These are phyloP conservation scores for Odontophorus gujanensis DNA, from an alignment of 2,113 vertebrate species.

Conservation along the genomic window DNA sequence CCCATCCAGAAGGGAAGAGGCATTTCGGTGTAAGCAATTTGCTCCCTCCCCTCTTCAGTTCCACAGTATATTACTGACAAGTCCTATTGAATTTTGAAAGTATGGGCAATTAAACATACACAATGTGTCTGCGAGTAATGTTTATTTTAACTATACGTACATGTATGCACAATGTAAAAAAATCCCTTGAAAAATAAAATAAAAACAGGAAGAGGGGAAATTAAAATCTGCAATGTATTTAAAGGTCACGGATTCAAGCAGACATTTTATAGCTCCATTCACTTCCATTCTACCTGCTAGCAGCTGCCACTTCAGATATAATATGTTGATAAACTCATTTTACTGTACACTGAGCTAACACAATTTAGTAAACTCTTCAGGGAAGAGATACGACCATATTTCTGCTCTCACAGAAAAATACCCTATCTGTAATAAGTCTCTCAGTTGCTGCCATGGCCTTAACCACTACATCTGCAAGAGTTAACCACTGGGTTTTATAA, in stretches of 20 bases:
- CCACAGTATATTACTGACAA: background rate
- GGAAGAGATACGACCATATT: background rate
- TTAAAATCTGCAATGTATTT: background rate
- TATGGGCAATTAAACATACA: background rate
- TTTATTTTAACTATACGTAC: background rate
- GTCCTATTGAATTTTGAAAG: background rate
- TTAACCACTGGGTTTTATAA: background rate
- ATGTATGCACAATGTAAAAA: background rate
- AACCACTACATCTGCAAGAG: background rate
- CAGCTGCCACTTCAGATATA: slow-evolving; percentile 18
- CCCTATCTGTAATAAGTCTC: background rate
- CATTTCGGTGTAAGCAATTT: background rate
- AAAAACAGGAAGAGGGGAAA: background rate
- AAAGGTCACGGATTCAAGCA: background rate
- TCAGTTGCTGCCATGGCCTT: background rate
- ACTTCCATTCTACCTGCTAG: background rate
- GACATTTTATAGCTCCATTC: background rate
- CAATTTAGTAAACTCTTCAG: background rate
- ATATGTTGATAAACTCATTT: slow-evolving; percentile 11
- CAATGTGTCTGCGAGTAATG: rapidly evolving
- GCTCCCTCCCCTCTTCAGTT: background rate
- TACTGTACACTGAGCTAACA: slow-evolving; percentile 32
- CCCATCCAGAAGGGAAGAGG: background rate
- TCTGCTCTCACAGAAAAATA: slow-evolving; percentile 45
- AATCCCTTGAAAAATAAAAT: background rate